Conservation (phyloP, 1,140 invertebrate species). For the Notospermus geniculatus region DNA sequence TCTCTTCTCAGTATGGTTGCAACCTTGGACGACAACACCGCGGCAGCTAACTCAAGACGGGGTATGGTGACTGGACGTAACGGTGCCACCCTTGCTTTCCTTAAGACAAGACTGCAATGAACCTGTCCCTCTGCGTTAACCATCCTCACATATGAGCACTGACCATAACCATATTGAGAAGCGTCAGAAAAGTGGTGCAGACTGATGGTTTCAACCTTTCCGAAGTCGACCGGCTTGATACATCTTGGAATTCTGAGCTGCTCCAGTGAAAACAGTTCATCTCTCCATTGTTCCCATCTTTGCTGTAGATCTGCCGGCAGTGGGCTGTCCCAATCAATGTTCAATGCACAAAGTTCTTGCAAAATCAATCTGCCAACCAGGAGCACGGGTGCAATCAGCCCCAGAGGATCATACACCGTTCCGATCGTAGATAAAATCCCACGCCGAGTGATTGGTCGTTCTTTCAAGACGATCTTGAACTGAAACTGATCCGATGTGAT, state of each 20-base stretch:
- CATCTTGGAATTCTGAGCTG: conserved; percentile 11
- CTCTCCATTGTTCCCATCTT: conserved; percentile 22
- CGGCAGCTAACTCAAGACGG: conserved; percentile 56
- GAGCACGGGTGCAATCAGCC: conserved; percentile 22
- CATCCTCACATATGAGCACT: too few species aligned
- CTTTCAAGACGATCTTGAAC: conserved; percentile 11
- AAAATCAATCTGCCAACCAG: conserved; percentile 28
- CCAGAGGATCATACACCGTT: conserved; percentile 18
- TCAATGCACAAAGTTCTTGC: conserved; percentile 11
- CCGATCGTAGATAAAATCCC: conserved; percentile 12
- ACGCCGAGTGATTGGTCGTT: conserved; percentile 15
- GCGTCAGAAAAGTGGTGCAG: too few species aligned
- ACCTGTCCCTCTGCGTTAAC: not conserved
- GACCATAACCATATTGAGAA: conserved; percentile 35
- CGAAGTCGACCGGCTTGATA: too few species aligned
- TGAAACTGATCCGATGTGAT: conserved; percentile 24
- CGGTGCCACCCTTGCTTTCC: conserved; percentile 19
- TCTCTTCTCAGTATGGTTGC: not conserved
- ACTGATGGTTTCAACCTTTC: too few species aligned
- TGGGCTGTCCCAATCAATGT: conserved; percentile 23
- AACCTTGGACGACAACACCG: conserved; percentile 37
- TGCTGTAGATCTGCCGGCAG: conserved; percentile 8
- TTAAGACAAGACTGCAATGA: conserved; percentile 15
- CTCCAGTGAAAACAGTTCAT: conserved; percentile 8
- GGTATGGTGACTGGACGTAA: conserved; percentile 45